Base-by-base conservation (phyloP, 2,797 vertebrate species). In the Benthosema pterotum region DNA sequence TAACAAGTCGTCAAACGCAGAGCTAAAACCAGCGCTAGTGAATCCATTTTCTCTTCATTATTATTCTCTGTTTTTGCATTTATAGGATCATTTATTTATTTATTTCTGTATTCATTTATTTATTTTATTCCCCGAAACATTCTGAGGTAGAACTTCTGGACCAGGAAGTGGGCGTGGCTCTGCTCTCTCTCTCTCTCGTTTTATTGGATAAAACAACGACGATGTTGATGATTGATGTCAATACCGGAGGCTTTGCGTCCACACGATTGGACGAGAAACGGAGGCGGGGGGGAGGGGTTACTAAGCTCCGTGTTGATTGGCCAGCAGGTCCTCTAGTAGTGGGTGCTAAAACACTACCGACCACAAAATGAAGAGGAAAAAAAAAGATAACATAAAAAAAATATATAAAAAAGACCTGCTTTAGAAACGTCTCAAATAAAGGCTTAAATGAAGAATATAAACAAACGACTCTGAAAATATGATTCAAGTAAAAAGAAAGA, bases 91-190 rank as follows among this genome's bases (percentile, higher is more conserved):
- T 90, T 87, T 88, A 88, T 88, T 90, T 80, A 83, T 89, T 90
- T 89, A n/a, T n/a, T n/a, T n/a, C n/a, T n/a, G n/a, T n/a, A n/a
- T n/a, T 91, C 91, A 38, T 90, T 87, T 88, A 88, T 88, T 90
- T 80, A 83, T 89, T 90, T 89, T n/a, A 87, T 25, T 25, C 22
- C 83, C 72, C 89, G 67, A 92, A n/a, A 90, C 90, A 91, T 89
- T 89, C 87, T 93, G 93, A 94, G 93, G 93, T 94, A 94, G 93
- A 93, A 94, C 93, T 91, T 89, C 92, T 91, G 7, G 6, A 32
- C 89, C 90, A 89, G 91, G 83, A 79, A 89, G 85, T 89, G 83
- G 86, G 88, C 89, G 87, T 87, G 87, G 87, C 87, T 88, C 78
- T 88, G 76, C 79, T 80, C 57, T 84, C 71, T 63, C 76, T 83